Conservation (phyloP, 2,113 vertebrate species). For the Xenopus laevis region DNA sequence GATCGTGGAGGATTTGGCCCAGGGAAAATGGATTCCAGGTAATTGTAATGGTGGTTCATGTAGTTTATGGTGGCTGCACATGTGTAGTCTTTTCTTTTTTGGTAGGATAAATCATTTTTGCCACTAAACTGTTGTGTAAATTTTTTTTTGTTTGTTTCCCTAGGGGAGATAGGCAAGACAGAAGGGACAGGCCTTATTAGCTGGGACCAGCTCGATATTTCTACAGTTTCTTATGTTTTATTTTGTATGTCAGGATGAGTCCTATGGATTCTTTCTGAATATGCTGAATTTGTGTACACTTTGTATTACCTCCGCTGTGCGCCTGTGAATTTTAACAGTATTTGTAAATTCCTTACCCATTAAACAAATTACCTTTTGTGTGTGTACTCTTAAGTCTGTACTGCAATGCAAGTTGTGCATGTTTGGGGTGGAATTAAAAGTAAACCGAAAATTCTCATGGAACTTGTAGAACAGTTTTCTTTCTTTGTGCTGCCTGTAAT, state of each 20-base stretch:
- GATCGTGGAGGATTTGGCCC: slow-evolving; percentile 75
- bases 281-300: slow-evolving; percentile 47
- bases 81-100: too few relatives aligned
- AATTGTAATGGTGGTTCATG: slow-evolving; percentile 6
- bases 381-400: neutral
- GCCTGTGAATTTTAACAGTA: slow-evolving; percentile 37
- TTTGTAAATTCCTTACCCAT: slow-evolving; percentile 40
- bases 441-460: too few relatives aligned
- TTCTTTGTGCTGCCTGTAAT: too few relatives aligned
- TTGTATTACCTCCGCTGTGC: slow-evolving; percentile 44
- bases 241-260: slow-evolving; percentile 47
- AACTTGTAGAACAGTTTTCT: too few relatives aligned
- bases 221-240: slow-evolving; percentile 32
- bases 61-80: too few relatives aligned
- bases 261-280: slow-evolving; percentile 40
- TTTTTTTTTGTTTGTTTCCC: slow-evolving; percentile 50
- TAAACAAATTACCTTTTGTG: slow-evolving; percentile 29
- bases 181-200: slow-evolving; percentile 79
- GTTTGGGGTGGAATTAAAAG: too few relatives aligned
- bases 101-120: too few relatives aligned
- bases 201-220: slow-evolving; percentile 20
- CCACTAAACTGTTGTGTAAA: neutral
- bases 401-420: too few relatives aligned
- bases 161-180: slow-evolving; percentile 82
- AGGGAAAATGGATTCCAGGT: slow-evolving; percentile 86